Evolutionary conservation across 2,797 vertebrate species (phyloP).

Genomic region (Lerista edwardsae): DNA sequence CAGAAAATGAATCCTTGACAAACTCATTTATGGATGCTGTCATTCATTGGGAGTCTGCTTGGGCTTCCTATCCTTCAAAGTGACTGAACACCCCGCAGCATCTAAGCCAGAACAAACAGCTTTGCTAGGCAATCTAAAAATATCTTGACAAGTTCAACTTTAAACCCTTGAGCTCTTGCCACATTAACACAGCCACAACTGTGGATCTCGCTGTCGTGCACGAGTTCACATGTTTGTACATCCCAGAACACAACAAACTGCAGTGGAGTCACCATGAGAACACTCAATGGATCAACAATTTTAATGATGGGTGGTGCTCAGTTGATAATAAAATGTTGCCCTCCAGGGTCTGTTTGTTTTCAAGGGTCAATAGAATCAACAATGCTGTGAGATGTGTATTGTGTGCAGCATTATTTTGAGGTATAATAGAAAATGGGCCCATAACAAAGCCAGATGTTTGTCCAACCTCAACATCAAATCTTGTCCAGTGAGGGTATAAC

Average conservation of each 20-base stretch:
- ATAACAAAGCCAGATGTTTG: not conserved
- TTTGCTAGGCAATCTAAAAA: conserved; percentile 43
- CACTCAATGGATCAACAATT: not conserved
- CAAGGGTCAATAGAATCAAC: not conserved
- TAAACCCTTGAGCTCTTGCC: conserved; percentile 41
- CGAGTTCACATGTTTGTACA: conserved; percentile 17
- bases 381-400: not conserved
- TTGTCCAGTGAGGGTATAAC: not conserved
- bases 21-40: conserved; percentile 62
- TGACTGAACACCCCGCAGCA: conserved; percentile 61
- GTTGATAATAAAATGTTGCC: not conserved
- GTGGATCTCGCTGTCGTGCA: conserved; percentile 4
- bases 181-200: not conserved
- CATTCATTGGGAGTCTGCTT: conserved; percentile 68
- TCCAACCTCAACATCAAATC: not conserved
- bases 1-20: conserved; percentile 61
- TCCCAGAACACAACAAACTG: not conserved
- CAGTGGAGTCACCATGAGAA: not conserved
- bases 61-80: conserved; percentile 59
- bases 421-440: not conserved
- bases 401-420: not conserved
- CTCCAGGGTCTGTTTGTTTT: not conserved
- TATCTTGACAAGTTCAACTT: conserved; percentile 63
- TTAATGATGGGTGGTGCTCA: not conserved
- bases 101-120: conserved; percentile 61